Evolutionary conservation across 1,140 invertebrate species (phyloP).

Genomic region (Lordiphosa clarofinis): DNA sequence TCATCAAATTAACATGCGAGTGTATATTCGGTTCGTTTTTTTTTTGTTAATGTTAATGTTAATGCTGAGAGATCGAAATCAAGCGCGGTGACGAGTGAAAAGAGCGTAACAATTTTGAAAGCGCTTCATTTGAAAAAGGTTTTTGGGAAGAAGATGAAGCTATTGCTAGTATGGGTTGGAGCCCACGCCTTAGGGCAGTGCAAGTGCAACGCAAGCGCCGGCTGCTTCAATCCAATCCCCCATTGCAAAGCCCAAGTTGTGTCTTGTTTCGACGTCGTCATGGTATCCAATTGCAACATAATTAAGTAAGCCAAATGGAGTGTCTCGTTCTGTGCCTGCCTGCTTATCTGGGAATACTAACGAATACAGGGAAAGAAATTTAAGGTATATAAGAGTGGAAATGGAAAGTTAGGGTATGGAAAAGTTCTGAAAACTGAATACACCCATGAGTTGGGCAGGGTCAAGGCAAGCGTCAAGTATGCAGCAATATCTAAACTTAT

Average conservation of each 20-base stretch:
- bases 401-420: background rate
- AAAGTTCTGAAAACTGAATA: too few relatives aligned
- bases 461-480: too few relatives aligned
- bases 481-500: too few relatives aligned
- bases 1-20: slow-evolving; percentile 68
- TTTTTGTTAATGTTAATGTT: slow-evolving; percentile 23
- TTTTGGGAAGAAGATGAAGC: slow-evolving; percentile 38
- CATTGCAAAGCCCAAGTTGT: slow-evolving; percentile 21
- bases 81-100: slow-evolving; percentile 33
- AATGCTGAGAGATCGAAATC: slow-evolving; percentile 40
- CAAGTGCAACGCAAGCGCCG: slow-evolving; percentile 29
- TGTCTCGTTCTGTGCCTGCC: slow-evolving; percentile 37
- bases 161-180: slow-evolving; percentile 38
- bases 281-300: slow-evolving; percentile 71
- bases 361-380: background rate
- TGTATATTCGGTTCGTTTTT: slow-evolving; percentile 23
- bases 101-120: slow-evolving; percentile 47
- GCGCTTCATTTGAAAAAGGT: slow-evolving; percentile 20
- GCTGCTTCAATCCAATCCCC: slow-evolving; percentile 16
- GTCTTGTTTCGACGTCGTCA: slow-evolving; percentile 18
- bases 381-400: background rate
- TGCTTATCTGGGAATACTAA: background rate
- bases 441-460: too few relatives aligned
- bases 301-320: slow-evolving; percentile 69
- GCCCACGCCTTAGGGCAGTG: slow-evolving; percentile 24